Percentiles rank a stretch among this genome's conserved stretches.
phyloP scores from a whole-genome alignment of 1,140 invertebrate species.

The Megathymus violae region DNA sequence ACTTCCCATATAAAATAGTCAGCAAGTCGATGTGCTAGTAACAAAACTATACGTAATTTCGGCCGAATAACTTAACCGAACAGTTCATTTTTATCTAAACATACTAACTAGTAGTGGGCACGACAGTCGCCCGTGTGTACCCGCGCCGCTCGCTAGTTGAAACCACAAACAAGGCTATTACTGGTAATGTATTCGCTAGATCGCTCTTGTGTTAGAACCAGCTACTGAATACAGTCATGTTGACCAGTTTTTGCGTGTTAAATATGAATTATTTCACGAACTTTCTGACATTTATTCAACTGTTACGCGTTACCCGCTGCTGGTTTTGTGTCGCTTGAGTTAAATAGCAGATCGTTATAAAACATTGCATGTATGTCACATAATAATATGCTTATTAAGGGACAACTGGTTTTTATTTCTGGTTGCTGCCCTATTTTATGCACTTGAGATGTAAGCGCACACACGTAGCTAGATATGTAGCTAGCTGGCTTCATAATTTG shows the following conservation, averaged over 20 bases:
- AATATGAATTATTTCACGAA: constrained; percentile 12
- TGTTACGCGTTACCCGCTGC: background rate
- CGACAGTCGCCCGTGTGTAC: background rate
- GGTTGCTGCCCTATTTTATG: no score
- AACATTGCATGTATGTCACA: background rate
- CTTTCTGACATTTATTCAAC: constrained; percentile 13
- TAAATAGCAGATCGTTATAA: background rate
- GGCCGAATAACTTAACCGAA: no score
- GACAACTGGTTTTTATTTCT: no score
- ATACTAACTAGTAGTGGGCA: no score
- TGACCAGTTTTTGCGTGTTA: constrained; percentile 20
- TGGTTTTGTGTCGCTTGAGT: background rate
- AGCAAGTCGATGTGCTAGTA: no score
- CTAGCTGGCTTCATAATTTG: no score
- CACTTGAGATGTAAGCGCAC: no score
- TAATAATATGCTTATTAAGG: background rate
- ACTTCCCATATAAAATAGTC: no score
- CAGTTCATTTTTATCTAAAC: no score
- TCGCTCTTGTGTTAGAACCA: constrained; percentile 14
- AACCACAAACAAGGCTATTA: constrained; percentile 23
- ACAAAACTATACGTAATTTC: no score
- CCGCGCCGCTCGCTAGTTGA: no score
- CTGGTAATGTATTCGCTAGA: constrained; percentile 19
- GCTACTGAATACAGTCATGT: constrained; percentile 17
- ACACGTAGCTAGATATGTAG: no score